phyloP scores from a whole-genome alignment of 2,113 vertebrate species.

The Tyto alba region DNA sequence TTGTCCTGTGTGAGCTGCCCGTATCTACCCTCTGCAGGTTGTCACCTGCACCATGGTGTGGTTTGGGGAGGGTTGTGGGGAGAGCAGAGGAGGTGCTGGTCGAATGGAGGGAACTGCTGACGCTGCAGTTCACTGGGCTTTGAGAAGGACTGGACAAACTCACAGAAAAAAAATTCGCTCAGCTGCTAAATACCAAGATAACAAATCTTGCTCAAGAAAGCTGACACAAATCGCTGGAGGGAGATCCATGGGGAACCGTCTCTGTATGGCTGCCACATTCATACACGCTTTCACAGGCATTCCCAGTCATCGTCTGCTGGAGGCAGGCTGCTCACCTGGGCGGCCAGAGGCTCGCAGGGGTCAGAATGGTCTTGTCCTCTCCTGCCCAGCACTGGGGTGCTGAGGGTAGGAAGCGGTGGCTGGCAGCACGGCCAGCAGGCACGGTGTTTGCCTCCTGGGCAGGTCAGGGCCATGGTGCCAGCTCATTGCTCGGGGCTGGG shows the following conservation, averaged over 20 bases:
- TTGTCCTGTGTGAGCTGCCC: background rate
- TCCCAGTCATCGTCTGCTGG: background rate
- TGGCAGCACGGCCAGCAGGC: background rate
- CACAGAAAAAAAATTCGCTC: background rate
- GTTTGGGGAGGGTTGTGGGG: background rate
- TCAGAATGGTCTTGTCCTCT: background rate
- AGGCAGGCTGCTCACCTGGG: background rate
- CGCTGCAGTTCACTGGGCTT: background rate
- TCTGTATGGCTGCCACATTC: background rate
- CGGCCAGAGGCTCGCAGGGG: background rate
- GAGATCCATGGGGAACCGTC: background rate
- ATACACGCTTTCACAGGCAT: background rate
- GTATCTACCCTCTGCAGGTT: background rate
- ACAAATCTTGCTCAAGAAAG: background rate
- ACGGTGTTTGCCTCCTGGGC: background rate
- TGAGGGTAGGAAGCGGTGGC: background rate
- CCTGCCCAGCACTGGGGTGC: background rate
- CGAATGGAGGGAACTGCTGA: background rate
- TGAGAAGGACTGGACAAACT: background rate
- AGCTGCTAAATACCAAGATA: background rate
- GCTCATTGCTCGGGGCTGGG: background rate
- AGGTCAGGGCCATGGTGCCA: background rate
- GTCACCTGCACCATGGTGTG: background rate
- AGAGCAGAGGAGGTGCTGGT: background rate
- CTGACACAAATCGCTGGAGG: background rate